Evolutionary conservation across 2,888 invertebrate species (phyloP).

Genomic region (Hipparchia sbordonii): DNA sequence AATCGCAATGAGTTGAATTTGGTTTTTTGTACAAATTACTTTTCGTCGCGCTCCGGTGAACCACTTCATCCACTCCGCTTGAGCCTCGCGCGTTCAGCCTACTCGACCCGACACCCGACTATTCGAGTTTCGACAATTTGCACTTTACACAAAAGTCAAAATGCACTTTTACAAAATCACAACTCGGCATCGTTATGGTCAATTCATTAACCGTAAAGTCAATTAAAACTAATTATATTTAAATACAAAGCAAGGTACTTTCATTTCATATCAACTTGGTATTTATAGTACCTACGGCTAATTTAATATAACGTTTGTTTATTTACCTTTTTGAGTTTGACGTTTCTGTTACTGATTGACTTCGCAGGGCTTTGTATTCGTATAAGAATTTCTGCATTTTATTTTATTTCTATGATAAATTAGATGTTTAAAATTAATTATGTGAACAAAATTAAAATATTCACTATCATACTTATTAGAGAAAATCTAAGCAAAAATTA

Average conservation of each 20-base stretch:
- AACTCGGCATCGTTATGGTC: constrained; percentile 16
- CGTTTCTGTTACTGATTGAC: constrained; percentile 58
- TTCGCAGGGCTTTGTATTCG: constrained; percentile 67
- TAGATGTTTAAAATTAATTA: constrained; percentile 19
- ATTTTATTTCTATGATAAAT: constrained; percentile 13
- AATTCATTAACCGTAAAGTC: background rate
- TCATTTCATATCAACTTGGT: constrained; percentile 15
- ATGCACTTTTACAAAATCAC: background rate
- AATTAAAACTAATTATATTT: constrained; percentile 14
- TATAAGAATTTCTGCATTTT: constrained; percentile 72
- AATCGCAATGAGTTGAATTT: constrained; percentile 81
- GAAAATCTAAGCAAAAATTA: too few relatives aligned
- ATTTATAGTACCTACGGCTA: too few relatives aligned
- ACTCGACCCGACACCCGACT: constrained; percentile 37
- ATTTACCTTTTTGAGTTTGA: constrained; percentile 50
- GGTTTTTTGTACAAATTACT: constrained; percentile 81
- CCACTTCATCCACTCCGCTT: constrained; percentile 69
- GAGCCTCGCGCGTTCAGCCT: constrained; percentile 51
- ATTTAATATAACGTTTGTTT: constrained; percentile 7
- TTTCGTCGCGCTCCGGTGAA: constrained; percentile 80
- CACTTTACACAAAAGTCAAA: too few relatives aligned
- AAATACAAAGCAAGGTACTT: constrained; percentile 49
- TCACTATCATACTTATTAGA: background rate
- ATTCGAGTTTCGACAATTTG: background rate
- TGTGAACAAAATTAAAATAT: background rate